A percentile compares a stretch with the other conserved stretches of the same genome.
These are phyloP conservation scores for Marmota flaviventris DNA, from an alignment of 2,113 vertebrate species.

Conservation along the genomic window DNA sequence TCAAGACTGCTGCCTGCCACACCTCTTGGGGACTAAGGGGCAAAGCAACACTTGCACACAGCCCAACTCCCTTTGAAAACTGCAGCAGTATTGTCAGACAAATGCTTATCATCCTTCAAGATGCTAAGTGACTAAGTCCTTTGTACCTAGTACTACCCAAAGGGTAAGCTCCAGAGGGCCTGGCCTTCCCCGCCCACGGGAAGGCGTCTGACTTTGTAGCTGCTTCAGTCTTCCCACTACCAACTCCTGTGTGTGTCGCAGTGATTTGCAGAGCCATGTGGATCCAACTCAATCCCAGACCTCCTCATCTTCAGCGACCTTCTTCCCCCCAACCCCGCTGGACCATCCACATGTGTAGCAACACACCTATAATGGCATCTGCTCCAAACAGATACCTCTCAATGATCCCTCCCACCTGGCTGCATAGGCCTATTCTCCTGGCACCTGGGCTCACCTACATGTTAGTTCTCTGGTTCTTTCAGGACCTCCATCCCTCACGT, in stretches of 20 bases:
- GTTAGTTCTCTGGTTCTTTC: neutral
- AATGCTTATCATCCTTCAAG: neutral
- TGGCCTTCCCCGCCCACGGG: neutral
- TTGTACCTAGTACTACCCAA: too few species aligned
- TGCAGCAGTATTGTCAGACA: neutral
- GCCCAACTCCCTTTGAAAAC: neutral
- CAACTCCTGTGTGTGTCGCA: neutral
- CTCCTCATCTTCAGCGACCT: neutral
- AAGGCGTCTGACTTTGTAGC: neutral
- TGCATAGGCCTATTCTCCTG: fast-evolving
- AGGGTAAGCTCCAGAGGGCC: neutral
- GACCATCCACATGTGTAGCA: neutral
- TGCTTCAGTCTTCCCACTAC: neutral
- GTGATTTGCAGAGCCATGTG: neutral
- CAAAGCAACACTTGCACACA: neutral
- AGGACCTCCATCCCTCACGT: neutral
- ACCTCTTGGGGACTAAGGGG: neutral
- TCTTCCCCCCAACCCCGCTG: neutral
- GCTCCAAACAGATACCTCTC: neutral
- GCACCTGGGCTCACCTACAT: neutral
- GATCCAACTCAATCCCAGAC: neutral
- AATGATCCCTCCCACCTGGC: neutral
- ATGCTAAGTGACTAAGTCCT: neutral
- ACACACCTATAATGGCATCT: neutral
- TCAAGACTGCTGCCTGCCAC: neutral